phyloP scores from a whole-genome alignment of 2,113 vertebrate species.

The Cygnus buccinator region DNA sequence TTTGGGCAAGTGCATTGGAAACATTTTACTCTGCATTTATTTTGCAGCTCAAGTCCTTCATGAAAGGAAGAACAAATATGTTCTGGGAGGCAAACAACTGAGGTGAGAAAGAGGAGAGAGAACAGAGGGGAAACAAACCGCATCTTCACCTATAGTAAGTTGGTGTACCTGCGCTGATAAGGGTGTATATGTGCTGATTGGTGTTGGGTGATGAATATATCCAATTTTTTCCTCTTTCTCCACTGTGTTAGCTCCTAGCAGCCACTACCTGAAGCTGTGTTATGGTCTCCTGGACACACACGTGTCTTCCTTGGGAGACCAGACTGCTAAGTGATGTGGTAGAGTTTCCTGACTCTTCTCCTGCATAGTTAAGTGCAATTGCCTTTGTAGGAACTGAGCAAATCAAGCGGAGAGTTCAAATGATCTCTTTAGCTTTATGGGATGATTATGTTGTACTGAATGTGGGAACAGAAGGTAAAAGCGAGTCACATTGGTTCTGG shows the following conservation, averaged over 20 bases:
- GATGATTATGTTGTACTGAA: background rate
- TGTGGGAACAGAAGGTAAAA: background rate
- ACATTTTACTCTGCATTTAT: slow-evolving; percentile 31
- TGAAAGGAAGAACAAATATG: background rate
- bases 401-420: background rate
- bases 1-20: slow-evolving; percentile 60
- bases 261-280: background rate
- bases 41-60: slow-evolving; percentile 6
- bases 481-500: background rate
- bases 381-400: background rate
- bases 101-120: background rate
- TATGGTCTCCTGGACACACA: rapidly evolving
- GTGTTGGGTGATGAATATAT: background rate
- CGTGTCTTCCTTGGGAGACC: background rate
- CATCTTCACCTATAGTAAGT: background rate
- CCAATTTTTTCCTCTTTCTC: background rate
- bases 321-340: background rate
- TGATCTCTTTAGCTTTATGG: background rate
- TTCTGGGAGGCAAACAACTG: background rate
- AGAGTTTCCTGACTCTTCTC: background rate
- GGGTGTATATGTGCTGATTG: background rate
- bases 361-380: background rate
- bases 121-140: background rate
- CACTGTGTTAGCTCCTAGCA: background rate
- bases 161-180: background rate